Base-by-base conservation (phyloP, 2,888 invertebrate genomes). In the Phasia obesa region DNA sequence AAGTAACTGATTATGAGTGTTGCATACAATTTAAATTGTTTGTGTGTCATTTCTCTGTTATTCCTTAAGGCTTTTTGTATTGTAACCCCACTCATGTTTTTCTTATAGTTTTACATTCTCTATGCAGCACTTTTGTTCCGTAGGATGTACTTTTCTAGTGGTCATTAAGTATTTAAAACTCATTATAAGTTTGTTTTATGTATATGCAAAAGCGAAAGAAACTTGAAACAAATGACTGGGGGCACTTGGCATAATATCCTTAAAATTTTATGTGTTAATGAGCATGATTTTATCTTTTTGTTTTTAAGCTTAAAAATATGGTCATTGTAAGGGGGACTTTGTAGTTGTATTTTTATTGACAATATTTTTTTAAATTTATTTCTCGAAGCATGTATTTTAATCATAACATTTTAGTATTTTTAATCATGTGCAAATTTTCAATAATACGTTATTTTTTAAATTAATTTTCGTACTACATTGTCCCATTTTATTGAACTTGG, bases 111-210 rank as follows among this genome's bases (percentile, higher is more conserved):
- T n/a, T 42, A 15, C 23, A 23, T 23, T 15, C 15, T 35, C 13
- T 23, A 4, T 19, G 15, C 25, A 38, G 17, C 2, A 17, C 15
- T 2, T 27, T 19, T 62, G 49, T 44, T 44, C 15, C 25, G 25
- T 17, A 38, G 21, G n/a, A n/a, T n/a, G n/a, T 53, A 11, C 25
- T 67, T 60, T 15, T 27, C 19, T 42, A 38, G 47, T 60, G 27
- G 73, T 60, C 82, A 78, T 82, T 77, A 62, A 59, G 44, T 65
- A 74, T 78, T 74, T 53, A 78, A 70, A 75, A 70, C 78, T 82
- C 82, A 82, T 82, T 83, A 83, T 27, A 38, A 79, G 21, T 65
- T 65, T 57, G 70, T 57, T 69, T 47, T 53, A 21, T 70, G 11
- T 49, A 17, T 9, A 13, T 44, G 55, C 13, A 11, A 59, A 62